A percentile compares a stretch with the other conserved stretches of the same genome.
phyloP scores from a whole-genome alignment of 2,888 invertebrate genomes.

The Amphimallon solstitiale region DNA sequence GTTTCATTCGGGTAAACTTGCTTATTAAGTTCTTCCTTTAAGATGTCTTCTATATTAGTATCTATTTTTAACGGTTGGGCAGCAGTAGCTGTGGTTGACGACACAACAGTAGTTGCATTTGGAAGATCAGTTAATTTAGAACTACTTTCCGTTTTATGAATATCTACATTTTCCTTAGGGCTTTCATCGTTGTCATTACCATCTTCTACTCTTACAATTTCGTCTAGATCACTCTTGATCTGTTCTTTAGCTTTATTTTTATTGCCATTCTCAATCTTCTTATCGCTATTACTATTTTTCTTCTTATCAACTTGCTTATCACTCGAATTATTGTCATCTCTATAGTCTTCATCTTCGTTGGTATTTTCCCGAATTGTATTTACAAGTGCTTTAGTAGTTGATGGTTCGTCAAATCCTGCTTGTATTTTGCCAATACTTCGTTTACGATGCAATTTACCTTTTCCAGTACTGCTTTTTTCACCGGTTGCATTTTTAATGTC shows the following conservation, averaged over 20 bases:
- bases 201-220: slow-evolving; percentile 3
- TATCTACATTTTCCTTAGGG: slow-evolving; percentile 7
- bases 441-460: slow-evolving; percentile 45
- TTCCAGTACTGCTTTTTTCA: slow-evolving; percentile 37
- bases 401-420: slow-evolving; percentile 18
- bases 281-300: slow-evolving; percentile 19
- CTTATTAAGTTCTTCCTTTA: slow-evolving; percentile 43
- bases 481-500: slow-evolving; percentile 49
- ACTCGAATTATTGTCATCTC: slow-evolving; percentile 35
- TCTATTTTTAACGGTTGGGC: slow-evolving; percentile 62
- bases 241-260: slow-evolving; percentile 38
- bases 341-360: slow-evolving; percentile 26
- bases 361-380: slow-evolving; percentile 8
- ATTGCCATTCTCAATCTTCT: slow-evolving; percentile 16
- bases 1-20: slow-evolving; percentile 44
- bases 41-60: slow-evolving; percentile 52
- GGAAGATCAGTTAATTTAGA: slow-evolving; percentile 44
- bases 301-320: slow-evolving; percentile 39
- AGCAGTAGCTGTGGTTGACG: slow-evolving; percentile 60
- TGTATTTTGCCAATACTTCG: slow-evolving; percentile 49
- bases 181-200: background rate
- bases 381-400: background rate
- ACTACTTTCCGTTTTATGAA: slow-evolving; percentile 30
- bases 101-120: slow-evolving; percentile 57
- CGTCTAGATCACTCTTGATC: slow-evolving; percentile 31